phyloP scores from a whole-genome alignment of 1,140 invertebrate species.

The Magallana ariakensis region DNA sequence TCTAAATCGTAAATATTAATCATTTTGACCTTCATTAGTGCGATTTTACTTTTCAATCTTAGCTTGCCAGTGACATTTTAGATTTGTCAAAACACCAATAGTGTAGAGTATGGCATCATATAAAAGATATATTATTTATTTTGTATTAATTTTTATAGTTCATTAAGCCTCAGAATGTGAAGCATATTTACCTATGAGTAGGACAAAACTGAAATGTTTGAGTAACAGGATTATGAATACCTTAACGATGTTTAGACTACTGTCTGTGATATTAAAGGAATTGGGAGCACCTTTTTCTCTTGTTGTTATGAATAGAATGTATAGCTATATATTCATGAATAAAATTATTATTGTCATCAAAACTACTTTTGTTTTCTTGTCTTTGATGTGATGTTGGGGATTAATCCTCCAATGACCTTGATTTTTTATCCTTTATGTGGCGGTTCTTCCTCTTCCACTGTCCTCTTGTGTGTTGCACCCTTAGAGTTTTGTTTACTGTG shows the following conservation, averaged over 20 bases:
- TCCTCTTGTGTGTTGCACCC: neutral
- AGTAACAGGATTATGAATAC: neutral
- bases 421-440: neutral
- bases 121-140: neutral
- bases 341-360: slow-evolving; percentile 17
- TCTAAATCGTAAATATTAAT: neutral
- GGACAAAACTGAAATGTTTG: neutral
- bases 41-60: neutral
- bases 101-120: neutral
- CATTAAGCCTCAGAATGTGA: neutral
- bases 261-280: neutral
- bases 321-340: slow-evolving; percentile 11
- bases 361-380: neutral
- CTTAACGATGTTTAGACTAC: neutral
- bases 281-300: neutral
- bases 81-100: neutral
- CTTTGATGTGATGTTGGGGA: neutral
- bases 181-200: neutral
- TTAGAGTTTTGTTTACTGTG: neutral
- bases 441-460: neutral
- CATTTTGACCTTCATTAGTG: neutral
- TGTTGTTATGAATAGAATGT: slow-evolving; percentile 21
- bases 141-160: neutral
- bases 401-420: neutral
- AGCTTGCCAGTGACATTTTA: slow-evolving; percentile 22